These are phyloP conservation scores for Orthosia gothica DNA, from an alignment of 2,888 invertebrate genomes.

Conservation along the genomic window DNA sequence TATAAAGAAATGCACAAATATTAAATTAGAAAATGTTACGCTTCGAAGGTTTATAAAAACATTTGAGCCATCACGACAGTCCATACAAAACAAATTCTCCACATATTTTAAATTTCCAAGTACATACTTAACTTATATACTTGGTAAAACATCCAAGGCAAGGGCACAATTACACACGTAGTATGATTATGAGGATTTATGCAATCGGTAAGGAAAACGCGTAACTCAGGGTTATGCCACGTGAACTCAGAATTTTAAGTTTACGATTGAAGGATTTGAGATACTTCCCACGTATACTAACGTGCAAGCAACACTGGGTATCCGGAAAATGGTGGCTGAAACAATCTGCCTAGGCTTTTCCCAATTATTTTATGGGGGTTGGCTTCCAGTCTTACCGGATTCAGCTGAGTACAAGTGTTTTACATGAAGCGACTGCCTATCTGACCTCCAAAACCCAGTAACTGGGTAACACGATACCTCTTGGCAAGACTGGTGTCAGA, in stretches of 20 bases:
- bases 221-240: constrained; percentile 56
- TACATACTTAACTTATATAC: not conserved
- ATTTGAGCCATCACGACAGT: not conserved
- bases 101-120: not conserved
- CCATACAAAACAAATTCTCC: not conserved
- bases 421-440: too few species aligned
- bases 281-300: not conserved
- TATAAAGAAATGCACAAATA: too few species aligned
- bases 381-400: too few species aligned
- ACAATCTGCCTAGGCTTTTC: too few species aligned
- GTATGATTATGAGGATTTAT: constrained; percentile 40
- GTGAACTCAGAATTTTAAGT: constrained; percentile 16
- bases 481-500: too few species aligned
- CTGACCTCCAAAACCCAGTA: too few species aligned
- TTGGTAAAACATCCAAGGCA: constrained; percentile 14
- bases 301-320: not conserved
- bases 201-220: constrained; percentile 56
- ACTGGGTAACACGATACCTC: too few species aligned
- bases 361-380: too few species aligned
- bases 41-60: not conserved
- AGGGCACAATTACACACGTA: constrained; percentile 19
- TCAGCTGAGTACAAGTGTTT: too few species aligned
- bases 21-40: too few species aligned
- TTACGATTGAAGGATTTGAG: not conserved
- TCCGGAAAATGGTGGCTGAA: too few species aligned